Evolutionary conservation across 1,140 invertebrate genomes (phyloP).

Genomic region (Zaprionus ornatus): DNA sequence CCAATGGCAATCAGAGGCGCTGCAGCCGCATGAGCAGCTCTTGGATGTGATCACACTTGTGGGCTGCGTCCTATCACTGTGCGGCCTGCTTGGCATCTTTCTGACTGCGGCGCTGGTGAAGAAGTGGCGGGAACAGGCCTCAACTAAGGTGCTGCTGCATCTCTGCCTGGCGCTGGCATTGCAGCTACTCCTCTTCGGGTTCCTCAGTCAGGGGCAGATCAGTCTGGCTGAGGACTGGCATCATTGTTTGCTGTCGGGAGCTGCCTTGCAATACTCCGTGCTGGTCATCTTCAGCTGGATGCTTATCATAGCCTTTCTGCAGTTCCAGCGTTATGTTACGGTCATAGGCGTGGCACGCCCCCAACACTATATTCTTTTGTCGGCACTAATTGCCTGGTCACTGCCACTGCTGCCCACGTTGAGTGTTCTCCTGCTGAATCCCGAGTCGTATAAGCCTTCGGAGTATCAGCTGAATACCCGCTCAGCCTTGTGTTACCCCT

Average conservation of each 20-base stretch:
- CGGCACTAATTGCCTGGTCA: conserved; percentile 85
- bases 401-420: conserved; percentile 85
- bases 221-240: conserved; percentile 35
- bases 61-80: conserved; percentile 85
- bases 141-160: conserved; percentile 87
- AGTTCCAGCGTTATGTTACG: conserved; percentile 87
- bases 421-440: conserved; percentile 84
- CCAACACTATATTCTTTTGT: conserved; percentile 85
- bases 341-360: conserved; percentile 85
- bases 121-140: conserved; percentile 86
- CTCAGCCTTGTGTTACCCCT: conserved; percentile 86
- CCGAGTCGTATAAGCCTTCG: conserved; percentile 84
- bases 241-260: conserved; percentile 85
- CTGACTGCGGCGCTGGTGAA: conserved; percentile 86
- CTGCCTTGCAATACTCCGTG: conserved; percentile 86
- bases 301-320: conserved; percentile 87
- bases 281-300: conserved; percentile 88
- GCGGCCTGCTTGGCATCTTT: conserved; percentile 86
- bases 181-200: conserved; percentile 85
- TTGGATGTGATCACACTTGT: conserved; percentile 86
- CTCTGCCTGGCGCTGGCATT: conserved; percentile 86
- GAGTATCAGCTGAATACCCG: conserved; percentile 31
- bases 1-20: neutral
- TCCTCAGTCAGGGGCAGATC: conserved; percentile 18
- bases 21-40: conserved; percentile 82